A percentile compares a stretch with the other conserved stretches of the same genome.
Conservation (phyloP, 2,888 invertebrate species). For the Cinara cedri region DNA sequence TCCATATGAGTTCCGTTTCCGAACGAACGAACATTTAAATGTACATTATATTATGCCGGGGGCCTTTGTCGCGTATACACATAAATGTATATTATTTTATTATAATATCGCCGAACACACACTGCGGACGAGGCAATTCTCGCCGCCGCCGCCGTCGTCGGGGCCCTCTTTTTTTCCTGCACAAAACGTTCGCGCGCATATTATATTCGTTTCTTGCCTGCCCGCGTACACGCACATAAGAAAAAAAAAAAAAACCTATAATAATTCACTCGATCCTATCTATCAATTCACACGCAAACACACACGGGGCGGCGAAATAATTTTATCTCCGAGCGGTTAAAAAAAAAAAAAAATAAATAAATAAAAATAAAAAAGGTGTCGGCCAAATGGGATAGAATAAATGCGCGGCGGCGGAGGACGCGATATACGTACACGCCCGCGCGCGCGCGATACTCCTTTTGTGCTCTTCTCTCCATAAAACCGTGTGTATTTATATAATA, state of each 20-base stretch:
- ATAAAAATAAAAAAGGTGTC: constrained; percentile 48
- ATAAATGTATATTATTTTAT: constrained; percentile 13
- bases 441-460: not conserved
- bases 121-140: constrained; percentile 1
- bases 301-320: constrained; percentile 16
- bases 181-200: not conserved
- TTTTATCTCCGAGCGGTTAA: constrained; percentile 11
- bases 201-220: constrained; percentile 34
- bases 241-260: constrained; percentile 30
- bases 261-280: constrained; percentile 52
- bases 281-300: constrained; percentile 47
- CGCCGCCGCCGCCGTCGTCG: constrained; percentile 24
- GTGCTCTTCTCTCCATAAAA: not conserved
- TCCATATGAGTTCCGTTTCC: constrained; percentile 56
- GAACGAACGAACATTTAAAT: constrained; percentile 56
- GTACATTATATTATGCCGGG: constrained; percentile 47
- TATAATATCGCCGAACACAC: not conserved
- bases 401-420: not conserved
- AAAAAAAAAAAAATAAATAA: too few relatives aligned
- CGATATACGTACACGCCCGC: not conserved
- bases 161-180: constrained; percentile 24
- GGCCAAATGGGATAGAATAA: constrained; percentile 55
- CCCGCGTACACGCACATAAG: not conserved
- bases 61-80: not conserved
- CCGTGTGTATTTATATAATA: too few relatives aligned